Conservation (phyloP, 2,888 invertebrate species). For the Dyspetes luteomarginatus region DNA sequence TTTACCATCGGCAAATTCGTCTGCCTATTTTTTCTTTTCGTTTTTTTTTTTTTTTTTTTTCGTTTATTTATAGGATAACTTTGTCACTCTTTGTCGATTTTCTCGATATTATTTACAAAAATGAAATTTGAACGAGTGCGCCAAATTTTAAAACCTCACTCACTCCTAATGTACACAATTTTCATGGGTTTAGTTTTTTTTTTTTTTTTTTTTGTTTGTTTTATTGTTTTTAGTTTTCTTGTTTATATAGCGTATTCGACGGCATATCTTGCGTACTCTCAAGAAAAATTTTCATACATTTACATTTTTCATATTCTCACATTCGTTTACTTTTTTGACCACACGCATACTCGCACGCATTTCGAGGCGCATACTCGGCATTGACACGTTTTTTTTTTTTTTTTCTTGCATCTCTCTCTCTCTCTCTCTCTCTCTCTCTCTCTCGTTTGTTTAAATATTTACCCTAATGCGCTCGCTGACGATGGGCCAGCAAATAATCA, state of each 20-base stretch:
- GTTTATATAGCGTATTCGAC: constrained; percentile 56
- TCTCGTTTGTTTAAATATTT: constrained; percentile 19
- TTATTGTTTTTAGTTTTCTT: constrained; percentile 29
- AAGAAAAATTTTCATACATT: constrained; percentile 32
- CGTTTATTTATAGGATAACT: constrained; percentile 35
- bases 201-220: not conserved
- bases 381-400: constrained; percentile 15
- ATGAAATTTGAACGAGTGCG: constrained; percentile 59
- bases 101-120: constrained; percentile 66
- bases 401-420: constrained; percentile 29
- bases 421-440: too few relatives aligned
- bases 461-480: constrained; percentile 18
- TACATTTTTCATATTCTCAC: constrained; percentile 35
- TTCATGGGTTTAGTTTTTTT: constrained; percentile 35
- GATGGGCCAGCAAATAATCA: not conserved
- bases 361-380: constrained; percentile 38
- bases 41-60: constrained; percentile 30
- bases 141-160: constrained; percentile 50
- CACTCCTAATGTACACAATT: constrained; percentile 62
- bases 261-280: constrained; percentile 49
- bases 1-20: constrained; percentile 26
- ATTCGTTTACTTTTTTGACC: constrained; percentile 6
- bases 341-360: constrained; percentile 28
- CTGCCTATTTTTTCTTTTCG: constrained; percentile 18
- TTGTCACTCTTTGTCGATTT: constrained; percentile 36